phyloP scores from a whole-genome alignment of 1,140 invertebrate genomes.

The Thereuonema tuberculata region DNA sequence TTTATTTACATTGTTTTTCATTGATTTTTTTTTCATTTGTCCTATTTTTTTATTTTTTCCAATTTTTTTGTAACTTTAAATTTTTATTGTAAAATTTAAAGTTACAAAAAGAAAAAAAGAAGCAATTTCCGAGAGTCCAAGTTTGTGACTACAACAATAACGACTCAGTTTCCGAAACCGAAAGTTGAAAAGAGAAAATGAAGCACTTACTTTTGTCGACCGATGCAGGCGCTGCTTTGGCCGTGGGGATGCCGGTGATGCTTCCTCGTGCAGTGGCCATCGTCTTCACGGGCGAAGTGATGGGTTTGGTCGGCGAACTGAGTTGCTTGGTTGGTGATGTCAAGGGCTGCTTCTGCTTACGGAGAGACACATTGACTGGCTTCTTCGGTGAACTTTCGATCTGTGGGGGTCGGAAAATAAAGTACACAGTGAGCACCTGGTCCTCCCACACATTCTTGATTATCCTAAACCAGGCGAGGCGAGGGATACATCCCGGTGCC shows the following conservation, averaged over 20 bases:
- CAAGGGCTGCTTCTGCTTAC: neutral
- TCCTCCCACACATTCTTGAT: neutral
- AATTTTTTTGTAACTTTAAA: too few species aligned
- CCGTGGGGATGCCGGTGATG: conserved; percentile 12
- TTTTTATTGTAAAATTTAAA: too few species aligned
- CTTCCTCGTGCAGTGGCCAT: conserved; percentile 8
- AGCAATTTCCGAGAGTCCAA: too few species aligned
- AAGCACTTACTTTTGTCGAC: conserved; percentile 11
- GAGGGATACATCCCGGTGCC: too few species aligned
- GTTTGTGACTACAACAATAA: too few species aligned
- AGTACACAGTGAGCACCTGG: conserved; percentile 7
- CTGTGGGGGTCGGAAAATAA: conserved; percentile 1
- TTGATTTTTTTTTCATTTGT: too few species aligned
- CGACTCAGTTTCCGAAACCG: too few species aligned
- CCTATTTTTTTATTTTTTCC: too few species aligned
- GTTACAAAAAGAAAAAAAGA: too few species aligned
- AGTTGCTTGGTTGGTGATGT: conserved; percentile 18
- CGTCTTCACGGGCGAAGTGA: conserved; percentile 13
- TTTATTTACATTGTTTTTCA: too few species aligned
- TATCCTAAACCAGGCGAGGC: neutral
- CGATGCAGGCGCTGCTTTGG: conserved; percentile 7
- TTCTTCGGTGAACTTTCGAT: neutral
- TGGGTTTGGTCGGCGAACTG: conserved; percentile 10
- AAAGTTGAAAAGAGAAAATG: too few species aligned
- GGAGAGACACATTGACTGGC: neutral